A percentile compares a stretch with the other conserved stretches of the same genome.
phyloP scores from a whole-genome alignment of 2,113 vertebrate genomes.

The Sinocyclocheilus grahami region DNA sequence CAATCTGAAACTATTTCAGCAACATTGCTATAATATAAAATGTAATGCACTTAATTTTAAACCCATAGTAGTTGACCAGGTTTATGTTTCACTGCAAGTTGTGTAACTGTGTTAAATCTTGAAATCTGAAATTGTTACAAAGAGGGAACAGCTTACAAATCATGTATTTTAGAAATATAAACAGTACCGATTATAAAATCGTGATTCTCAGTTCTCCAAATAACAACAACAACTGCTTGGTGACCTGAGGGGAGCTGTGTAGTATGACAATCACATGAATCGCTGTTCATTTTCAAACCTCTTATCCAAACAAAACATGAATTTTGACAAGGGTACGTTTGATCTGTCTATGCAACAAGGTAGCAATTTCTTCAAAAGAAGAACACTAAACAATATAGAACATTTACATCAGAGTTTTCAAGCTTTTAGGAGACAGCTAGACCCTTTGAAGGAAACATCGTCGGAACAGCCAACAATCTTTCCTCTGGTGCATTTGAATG shows the following conservation, averaged over 20 bases:
- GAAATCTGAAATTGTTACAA: neutral
- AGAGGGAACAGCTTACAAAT: neutral
- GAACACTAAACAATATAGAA: neutral
- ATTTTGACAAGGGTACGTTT: neutral
- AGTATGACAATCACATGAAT: constrained; percentile 9
- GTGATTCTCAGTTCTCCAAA: neutral
- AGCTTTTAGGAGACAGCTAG: neutral
- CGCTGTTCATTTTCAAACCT: constrained; percentile 14
- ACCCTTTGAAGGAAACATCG: constrained; percentile 10
- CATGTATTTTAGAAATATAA: neutral
- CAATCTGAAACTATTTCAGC: neutral
- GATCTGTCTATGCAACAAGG: constrained; percentile 13
- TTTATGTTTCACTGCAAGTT: neutral
- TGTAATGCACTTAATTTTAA: neutral
- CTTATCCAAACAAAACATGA: neutral
- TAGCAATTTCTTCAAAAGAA: neutral
- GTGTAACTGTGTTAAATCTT: neutral
- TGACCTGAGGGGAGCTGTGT: constrained; percentile 3
- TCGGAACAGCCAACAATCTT: neutral
- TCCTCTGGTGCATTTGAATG: constrained; percentile 19
- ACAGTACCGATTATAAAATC: neutral
- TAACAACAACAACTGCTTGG: neutral
- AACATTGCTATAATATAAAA: neutral
- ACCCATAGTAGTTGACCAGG: neutral
- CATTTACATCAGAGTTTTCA: constrained; percentile 13